phyloP scores from a whole-genome alignment of 2,797 vertebrate genomes.

The Halcyon smyrnensis region DNA sequence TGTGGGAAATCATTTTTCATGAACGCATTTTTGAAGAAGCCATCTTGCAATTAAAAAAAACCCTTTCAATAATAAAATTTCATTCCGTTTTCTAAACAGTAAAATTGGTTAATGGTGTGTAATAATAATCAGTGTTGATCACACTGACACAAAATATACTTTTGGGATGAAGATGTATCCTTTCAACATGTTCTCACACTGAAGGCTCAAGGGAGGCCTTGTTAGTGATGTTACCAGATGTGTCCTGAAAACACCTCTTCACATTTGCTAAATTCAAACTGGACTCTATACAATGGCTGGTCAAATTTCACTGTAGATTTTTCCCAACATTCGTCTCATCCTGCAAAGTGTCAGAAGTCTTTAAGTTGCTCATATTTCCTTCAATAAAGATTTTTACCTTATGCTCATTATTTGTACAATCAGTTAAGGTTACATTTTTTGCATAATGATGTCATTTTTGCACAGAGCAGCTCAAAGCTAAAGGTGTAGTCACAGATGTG shows the following conservation, averaged over 20 bases:
- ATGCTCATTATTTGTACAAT: neutral
- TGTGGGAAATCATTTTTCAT: neutral
- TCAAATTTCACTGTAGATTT: neutral
- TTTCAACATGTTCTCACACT: neutral
- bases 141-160: neutral
- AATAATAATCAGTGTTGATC: neutral
- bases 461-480: neutral
- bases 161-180: neutral
- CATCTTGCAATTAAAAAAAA: neutral
- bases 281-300: accelerated
- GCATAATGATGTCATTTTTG: neutral
- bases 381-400: neutral
- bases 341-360: neutral
- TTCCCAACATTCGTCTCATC: neutral
- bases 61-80: neutral
- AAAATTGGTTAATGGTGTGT: neutral
- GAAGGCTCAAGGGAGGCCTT: neutral
- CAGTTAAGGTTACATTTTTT: neutral
- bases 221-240: neutral
- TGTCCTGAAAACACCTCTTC: neutral
- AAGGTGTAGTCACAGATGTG: neutral
- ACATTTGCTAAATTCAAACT: neutral
- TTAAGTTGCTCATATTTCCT: neutral
- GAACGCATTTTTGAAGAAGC: neutral
- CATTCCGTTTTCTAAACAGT: neutral